Percentiles rank a stretch among this genome's conserved stretches.
These are phyloP conservation scores for Zosterops japonicus DNA, from an alignment of 2,113 vertebrate species.

Conservation along the genomic window DNA sequence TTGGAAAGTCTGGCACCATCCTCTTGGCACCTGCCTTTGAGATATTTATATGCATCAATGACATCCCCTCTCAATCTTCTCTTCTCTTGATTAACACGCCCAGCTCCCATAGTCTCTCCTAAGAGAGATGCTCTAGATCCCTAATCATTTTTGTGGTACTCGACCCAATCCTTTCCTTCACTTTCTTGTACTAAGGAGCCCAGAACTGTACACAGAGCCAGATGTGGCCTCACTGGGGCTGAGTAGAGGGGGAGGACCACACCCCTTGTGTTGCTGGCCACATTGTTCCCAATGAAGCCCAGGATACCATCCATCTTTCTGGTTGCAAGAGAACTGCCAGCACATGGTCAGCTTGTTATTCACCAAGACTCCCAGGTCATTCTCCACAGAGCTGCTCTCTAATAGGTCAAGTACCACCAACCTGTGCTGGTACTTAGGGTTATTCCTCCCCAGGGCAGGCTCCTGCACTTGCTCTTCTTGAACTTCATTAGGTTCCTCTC, in stretches of 20 bases:
- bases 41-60: background rate
- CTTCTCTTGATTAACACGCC: background rate
- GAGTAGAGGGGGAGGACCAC: background rate
- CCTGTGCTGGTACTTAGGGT: background rate
- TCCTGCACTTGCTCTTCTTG: background rate
- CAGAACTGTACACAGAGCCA: background rate
- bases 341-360: background rate
- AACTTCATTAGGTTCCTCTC: background rate
- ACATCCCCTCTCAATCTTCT: background rate
- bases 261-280: rapidly evolving
- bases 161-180: background rate
- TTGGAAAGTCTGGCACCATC: background rate
- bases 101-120: background rate
- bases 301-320: background rate
- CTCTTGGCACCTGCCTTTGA: background rate
- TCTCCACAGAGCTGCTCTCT: background rate
- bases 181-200: background rate
- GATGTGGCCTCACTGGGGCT: background rate
- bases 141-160: background rate
- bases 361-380: background rate
- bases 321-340: rapidly evolving
- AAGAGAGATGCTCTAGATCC: background rate
- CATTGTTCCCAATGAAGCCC: background rate
- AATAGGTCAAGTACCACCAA: background rate
- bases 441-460: background rate